Percentiles rank a stretch among this genome's conserved stretches.
These are phyloP conservation scores for Glareola pratincola DNA, from an alignment of 2,113 vertebrate species.

Conservation along the genomic window DNA sequence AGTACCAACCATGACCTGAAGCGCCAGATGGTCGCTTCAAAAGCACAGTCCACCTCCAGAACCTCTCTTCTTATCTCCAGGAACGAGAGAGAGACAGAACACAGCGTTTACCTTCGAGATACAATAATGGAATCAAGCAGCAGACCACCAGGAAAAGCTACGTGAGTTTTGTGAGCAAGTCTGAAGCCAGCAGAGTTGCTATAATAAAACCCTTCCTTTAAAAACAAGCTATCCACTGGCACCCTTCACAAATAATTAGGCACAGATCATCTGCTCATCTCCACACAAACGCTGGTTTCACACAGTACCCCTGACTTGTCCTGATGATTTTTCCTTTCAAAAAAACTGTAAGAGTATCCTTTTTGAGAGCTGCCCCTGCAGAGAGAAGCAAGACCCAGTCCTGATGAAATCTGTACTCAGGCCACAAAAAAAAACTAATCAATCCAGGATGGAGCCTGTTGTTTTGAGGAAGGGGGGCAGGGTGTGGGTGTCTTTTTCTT, in stretches of 20 bases:
- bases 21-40: not conserved
- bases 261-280: not conserved
- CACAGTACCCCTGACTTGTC: not conserved
- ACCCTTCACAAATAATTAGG: conserved; percentile 1
- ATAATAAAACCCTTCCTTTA: not conserved
- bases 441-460: not conserved
- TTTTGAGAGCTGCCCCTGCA: not conserved
- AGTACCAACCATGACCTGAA: not conserved
- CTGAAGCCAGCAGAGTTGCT: not conserved
- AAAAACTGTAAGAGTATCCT: not conserved
- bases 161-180: not conserved
- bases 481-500: not conserved
- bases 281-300: not conserved
- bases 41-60: not conserved
- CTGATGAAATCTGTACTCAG: not conserved
- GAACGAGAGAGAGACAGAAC: not conserved
- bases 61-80: not conserved
- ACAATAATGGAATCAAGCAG: not conserved
- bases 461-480: not conserved
- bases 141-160: not conserved
- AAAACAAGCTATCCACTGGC: not conserved
- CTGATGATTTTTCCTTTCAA: not conserved
- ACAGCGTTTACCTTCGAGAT: not conserved
- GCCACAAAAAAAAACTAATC: not conserved
- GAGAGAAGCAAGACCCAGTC: not conserved